Evolutionary conservation across 2,888 invertebrate species (phyloP).

Genomic region (Xylota segnis): DNA sequence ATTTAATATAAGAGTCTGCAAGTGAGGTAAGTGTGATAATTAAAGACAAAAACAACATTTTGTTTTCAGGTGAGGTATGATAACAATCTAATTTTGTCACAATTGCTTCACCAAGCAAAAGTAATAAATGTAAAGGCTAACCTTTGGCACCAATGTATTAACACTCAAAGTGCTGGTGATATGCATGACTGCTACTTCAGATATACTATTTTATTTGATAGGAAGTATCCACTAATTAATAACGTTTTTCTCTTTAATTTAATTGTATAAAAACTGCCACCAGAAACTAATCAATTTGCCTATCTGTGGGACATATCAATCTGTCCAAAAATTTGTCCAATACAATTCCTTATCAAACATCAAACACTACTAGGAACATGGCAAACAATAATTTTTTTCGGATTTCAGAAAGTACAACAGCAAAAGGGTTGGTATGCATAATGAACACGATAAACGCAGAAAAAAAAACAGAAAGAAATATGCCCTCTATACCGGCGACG

Average conservation of each 20-base stretch:
- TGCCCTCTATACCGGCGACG: slow-evolving; percentile 28
- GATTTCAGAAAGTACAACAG: slow-evolving; percentile 7
- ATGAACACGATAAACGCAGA: slow-evolving; percentile 12
- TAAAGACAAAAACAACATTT: not conserved
- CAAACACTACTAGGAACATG: slow-evolving; percentile 6
- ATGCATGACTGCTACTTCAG: not conserved
- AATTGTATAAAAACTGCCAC: not conserved
- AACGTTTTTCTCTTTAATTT: not conserved
- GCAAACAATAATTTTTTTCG: slow-evolving; percentile 14
- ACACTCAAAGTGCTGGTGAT: not conserved
- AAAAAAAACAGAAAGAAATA: not conserved
- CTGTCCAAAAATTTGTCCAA: slow-evolving; percentile 13
- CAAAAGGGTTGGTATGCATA: slow-evolving; percentile 26
- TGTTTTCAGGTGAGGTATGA: not conserved
- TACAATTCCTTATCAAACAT: slow-evolving; percentile 24
- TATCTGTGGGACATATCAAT: slow-evolving; percentile 12
- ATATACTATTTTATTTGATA: not conserved
- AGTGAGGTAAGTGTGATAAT: slow-evolving; percentile 1
- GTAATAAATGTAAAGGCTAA: slow-evolving; percentile 4
- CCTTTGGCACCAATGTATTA: not conserved
- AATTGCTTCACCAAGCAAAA: not conserved
- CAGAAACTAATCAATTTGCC: not conserved
- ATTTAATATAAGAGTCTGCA: not conserved
- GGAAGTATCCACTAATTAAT: slow-evolving; percentile 1
- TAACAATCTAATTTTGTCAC: not conserved